phyloP scores from a whole-genome alignment of 2,888 invertebrate species.

The Myopa tessellatipennis region DNA sequence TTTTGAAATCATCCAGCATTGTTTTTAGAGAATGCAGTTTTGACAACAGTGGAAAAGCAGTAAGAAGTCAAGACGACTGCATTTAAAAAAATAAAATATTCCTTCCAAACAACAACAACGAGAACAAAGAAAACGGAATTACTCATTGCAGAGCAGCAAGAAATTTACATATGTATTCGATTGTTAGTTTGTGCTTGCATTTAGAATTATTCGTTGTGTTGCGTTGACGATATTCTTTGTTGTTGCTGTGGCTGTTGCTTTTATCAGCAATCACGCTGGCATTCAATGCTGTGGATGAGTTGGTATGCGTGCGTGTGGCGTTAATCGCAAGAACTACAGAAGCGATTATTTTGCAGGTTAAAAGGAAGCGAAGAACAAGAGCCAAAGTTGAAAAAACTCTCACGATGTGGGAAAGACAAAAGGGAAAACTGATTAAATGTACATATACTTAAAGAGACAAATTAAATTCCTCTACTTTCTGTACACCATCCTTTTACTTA shows the following conservation, averaged over 20 bases:
- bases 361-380: neutral
- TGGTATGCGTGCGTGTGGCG: neutral
- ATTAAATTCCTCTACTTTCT: neutral
- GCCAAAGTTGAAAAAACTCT: slow-evolving; percentile 26
- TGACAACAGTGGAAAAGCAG: no score
- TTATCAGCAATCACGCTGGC: neutral
- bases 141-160: neutral
- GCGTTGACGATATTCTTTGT: neutral
- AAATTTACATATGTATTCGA: neutral
- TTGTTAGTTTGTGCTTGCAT: slow-evolving; percentile 25
- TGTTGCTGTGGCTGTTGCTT: neutral
- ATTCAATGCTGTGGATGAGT: neutral
- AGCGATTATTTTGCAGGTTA: neutral
- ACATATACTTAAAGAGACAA: neutral
- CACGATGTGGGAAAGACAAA: neutral
- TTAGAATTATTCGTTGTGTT: neutral
- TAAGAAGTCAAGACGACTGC: no score
- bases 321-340: neutral
- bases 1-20: no score
- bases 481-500: neutral
- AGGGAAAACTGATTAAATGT: neutral
- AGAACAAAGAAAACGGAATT: neutral
- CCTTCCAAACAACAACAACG: neutral
- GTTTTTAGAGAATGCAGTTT: no score
- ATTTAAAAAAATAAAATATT: neutral